A percentile compares a stretch with the other conserved stretches of the same genome.
These are phyloP conservation scores for Cygnus atratus DNA, from an alignment of 2,113 vertebrate genomes.

Conservation along the genomic window DNA sequence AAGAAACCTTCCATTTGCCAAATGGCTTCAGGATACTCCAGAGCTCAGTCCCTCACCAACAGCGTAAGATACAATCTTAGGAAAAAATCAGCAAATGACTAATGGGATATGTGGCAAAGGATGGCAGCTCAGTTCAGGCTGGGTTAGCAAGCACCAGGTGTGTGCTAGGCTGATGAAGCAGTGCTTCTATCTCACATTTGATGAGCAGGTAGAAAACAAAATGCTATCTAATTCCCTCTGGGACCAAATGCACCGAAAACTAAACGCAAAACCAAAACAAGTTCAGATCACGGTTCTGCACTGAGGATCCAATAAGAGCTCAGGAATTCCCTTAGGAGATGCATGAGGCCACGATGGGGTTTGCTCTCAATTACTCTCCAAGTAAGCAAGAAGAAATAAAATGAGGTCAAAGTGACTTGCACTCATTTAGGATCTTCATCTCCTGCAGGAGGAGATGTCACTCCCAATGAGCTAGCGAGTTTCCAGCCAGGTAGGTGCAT, in stretches of 20 bases:
- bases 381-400: background rate
- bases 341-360: background rate
- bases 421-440: background rate
- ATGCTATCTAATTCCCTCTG: background rate
- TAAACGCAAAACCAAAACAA: background rate
- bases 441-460: background rate
- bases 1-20: conserved; percentile 18
- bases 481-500: background rate
- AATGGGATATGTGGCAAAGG: background rate
- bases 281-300: background rate
- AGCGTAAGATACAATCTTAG: background rate
- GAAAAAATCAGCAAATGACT: conserved; percentile 16
- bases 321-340: background rate
- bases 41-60: background rate
- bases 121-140: background rate
- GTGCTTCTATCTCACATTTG: background rate
- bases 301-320: background rate
- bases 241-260: background rate
- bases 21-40: background rate
- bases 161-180: background rate
- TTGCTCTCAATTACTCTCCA: background rate
- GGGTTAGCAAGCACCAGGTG: background rate
- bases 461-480: background rate
- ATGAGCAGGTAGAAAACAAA: background rate
- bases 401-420: background rate